A percentile compares a stretch with the other conserved stretches of the same genome.
Evolutionary conservation across 2,888 invertebrate genomes (phyloP).

Genomic region (Tinea semifulvella): DNA sequence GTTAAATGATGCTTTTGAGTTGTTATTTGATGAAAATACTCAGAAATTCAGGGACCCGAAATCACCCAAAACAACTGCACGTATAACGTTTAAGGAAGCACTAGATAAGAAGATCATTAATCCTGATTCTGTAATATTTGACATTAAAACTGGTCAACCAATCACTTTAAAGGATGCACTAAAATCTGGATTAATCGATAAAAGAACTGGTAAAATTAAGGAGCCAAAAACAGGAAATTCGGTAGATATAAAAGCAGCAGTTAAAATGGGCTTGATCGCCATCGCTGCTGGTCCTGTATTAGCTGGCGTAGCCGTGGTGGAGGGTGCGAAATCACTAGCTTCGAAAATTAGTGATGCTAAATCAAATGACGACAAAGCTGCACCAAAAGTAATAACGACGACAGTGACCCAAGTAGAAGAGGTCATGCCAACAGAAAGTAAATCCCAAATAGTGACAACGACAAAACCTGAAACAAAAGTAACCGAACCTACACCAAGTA

Average conservation of each 20-base stretch:
- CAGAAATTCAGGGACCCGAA: conserved; percentile 75
- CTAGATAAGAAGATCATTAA: conserved; percentile 75
- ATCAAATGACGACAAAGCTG: conserved; percentile 2
- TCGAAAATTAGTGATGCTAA: conserved; percentile 30
- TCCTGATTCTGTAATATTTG: conserved; percentile 78
- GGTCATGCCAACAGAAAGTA: conserved; percentile 2
- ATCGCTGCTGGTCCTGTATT: conserved; percentile 88
- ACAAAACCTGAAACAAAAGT: background rate
- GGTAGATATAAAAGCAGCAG: conserved; percentile 73
- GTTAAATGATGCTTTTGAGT: conserved; percentile 72
- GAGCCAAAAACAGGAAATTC: conserved; percentile 72
- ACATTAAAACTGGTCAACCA: conserved; percentile 74
- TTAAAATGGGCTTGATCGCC: conserved; percentile 86
- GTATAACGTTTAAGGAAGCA: conserved; percentile 78
- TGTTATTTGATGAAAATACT: conserved; percentile 71
- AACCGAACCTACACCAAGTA: background rate
- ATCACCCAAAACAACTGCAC: conserved; percentile 61
- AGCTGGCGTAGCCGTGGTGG: conserved; percentile 86
- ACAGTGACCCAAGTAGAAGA: conserved; percentile 8
- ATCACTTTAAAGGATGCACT: conserved; percentile 79
- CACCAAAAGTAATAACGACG: conserved; percentile 12
- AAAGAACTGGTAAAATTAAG: conserved; percentile 73
- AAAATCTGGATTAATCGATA: conserved; percentile 76
- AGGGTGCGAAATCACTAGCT: conserved; percentile 75
- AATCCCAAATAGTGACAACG: background rate